Conservation (phyloP, 2,797 vertebrate genomes). For the Melanotaenia parkinsoni region DNA sequence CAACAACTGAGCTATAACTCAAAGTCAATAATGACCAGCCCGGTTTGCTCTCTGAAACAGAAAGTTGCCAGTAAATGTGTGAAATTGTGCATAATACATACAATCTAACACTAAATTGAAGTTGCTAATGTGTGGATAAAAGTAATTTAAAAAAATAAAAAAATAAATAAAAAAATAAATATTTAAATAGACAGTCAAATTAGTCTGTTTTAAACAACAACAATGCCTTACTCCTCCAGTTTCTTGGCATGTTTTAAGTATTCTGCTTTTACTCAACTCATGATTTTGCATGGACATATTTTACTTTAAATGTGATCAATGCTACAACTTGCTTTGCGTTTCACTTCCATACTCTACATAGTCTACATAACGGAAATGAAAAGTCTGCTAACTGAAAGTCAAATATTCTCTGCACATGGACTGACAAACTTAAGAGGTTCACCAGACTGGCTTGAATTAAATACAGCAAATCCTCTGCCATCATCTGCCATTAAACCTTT, state of each 20-base stretch:
- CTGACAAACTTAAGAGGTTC: not conserved
- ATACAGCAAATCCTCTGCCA: slow-evolving; percentile 38
- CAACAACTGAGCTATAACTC: not conserved
- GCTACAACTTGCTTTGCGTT: not conserved
- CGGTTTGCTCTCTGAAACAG: not conserved
- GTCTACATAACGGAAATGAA: not conserved
- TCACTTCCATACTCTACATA: slow-evolving; percentile 1
- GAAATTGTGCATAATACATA: too few species aligned
- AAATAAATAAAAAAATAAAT: too few species aligned
- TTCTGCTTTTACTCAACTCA: not conserved
- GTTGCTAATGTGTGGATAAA: too few species aligned
- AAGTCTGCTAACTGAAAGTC: not conserved
- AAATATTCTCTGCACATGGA: not conserved
- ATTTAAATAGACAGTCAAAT: too few species aligned
- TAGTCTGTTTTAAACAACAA: too few species aligned
- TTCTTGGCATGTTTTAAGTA: not conserved
- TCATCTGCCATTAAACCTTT: slow-evolving; percentile 35
- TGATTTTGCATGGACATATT: not conserved
- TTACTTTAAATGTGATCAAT: not conserved
- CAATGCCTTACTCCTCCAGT: not conserved
- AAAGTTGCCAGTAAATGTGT: not conserved
- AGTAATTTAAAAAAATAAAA: too few species aligned
- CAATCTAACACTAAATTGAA: too few species aligned
- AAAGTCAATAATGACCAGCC: not conserved
- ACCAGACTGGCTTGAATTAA: slow-evolving; percentile 38